Evolutionary conservation across 2,797 vertebrate genomes (phyloP), one percentile per base, ranked within the genome.

Genomic region (Chrosomus eos): DNA sequence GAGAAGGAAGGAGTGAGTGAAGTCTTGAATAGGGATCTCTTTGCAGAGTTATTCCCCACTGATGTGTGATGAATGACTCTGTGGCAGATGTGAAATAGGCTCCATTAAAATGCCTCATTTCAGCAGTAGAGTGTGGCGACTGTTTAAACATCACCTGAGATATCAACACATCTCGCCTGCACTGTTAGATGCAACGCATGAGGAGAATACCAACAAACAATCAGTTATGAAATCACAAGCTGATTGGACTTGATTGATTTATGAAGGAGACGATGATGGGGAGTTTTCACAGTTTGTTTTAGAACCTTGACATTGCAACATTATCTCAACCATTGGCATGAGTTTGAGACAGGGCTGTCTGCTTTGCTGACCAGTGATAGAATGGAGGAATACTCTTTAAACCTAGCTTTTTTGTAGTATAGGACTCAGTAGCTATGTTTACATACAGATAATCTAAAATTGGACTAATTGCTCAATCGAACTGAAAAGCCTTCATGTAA

Each of bases 21-120:
- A 80, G 45, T 66, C 18, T 7, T 64, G 60, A 45, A 40, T 21
- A 31, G 36, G 66, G 51, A 70, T 62, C 38, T 71, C 21, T 84
- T 84, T 38, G 38, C 62, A 28, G 55, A 64, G 64, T 78, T 77
- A 81, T 81, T 87, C 45, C 79, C 82, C 31, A 68, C 67, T 82
- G 79, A 81, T 45, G 74, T 81, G 72, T 87, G 86, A 77, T 66
- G 48, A 85, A 81, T 66, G 73, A 70, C 28, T 82, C 55, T 36
- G 83, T 80, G 76, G 88, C 83, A 87, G 79, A 74, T 81, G 74
- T 88, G 77, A 82, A 84, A 87, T 83, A 77, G 72, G 73, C n/a
- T 85, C 82, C 43, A 83, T 83, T 87, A 80, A 84, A 88, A 76
- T 28, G 23, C 40, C 23, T 55, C 74, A 77, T 80, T 85, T 87